Conservation (phyloP, 1,140 invertebrate species). For the Camponotus vicinus region DNA sequence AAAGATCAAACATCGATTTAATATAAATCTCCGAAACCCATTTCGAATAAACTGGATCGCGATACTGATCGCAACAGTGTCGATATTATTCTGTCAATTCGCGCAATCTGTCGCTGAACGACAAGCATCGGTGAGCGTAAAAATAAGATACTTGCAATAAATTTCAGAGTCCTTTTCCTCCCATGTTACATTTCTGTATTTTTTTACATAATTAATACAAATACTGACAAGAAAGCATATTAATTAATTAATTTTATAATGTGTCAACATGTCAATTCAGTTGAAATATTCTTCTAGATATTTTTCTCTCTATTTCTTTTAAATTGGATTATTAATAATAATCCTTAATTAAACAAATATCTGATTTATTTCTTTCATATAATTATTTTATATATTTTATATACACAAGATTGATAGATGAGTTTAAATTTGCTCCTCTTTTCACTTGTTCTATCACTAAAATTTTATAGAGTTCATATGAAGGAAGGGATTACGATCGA, state of each 20-base stretch:
- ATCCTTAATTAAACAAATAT: too few relatives aligned
- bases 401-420: too few relatives aligned
- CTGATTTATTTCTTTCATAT: too few relatives aligned
- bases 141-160: neutral
- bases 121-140: constrained; percentile 24
- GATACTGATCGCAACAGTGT: neutral
- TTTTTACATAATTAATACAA: too few relatives aligned
- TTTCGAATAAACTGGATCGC: constrained; percentile 38
- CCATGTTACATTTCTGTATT: neutral
- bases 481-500: neutral
- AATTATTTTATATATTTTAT: too few relatives aligned
- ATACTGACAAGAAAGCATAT: too few relatives aligned
- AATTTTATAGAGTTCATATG: neutral
- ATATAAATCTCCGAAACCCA: constrained; percentile 25
- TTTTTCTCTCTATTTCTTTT: neutral
- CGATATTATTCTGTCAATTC: constrained; percentile 27
- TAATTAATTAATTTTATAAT: too few relatives aligned
- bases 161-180: neutral
- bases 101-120: neutral
- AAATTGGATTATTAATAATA: too few relatives aligned
- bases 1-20: constrained; percentile 18
- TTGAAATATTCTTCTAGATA: neutral
- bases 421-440: neutral
- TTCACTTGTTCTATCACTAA: neutral
- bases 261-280: neutral